Percentiles rank a stretch among this genome's conserved stretches.
These are phyloP conservation scores for Pandion haliaetus DNA, from an alignment of 2,113 vertebrate genomes.

Conservation along the genomic window DNA sequence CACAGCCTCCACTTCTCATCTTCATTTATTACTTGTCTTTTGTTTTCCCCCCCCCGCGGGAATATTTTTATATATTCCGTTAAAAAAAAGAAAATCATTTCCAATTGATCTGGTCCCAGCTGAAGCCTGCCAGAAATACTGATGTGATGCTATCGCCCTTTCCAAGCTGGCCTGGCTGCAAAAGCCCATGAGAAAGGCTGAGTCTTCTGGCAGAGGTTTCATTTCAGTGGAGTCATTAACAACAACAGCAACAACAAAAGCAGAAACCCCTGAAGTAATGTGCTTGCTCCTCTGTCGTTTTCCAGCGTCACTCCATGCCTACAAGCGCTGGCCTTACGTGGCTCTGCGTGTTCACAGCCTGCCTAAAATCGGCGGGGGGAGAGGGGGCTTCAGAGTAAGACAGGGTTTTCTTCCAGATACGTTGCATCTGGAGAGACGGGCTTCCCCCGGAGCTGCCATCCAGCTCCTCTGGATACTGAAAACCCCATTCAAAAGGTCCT, in stretches of 20 bases:
- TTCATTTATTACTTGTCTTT: not conserved
- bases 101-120: not conserved
- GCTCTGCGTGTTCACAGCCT: not conserved
- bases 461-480: not conserved
- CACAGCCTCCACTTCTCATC: not conserved
- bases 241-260: not conserved
- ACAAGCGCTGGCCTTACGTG: fast-evolving
- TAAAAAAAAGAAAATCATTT: not conserved
- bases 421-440: not conserved
- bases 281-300: not conserved
- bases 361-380: not conserved
- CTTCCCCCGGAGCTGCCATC: not conserved
- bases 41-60: not conserved
- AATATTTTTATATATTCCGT: not conserved
- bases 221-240: not conserved
- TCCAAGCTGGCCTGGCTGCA: not conserved
- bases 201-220: not conserved
- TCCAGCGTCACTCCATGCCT: not conserved
- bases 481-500: not conserved
- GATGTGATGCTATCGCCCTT: not conserved
- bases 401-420: not conserved
- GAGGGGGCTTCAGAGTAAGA: not conserved
- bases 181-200: not conserved
- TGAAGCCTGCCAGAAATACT: not conserved
- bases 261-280: not conserved